Evolutionary conservation across 2,888 invertebrate genomes (phyloP), one percentile per base, ranked within the genome.

Genomic region (Teleiodes luculella): DNA sequence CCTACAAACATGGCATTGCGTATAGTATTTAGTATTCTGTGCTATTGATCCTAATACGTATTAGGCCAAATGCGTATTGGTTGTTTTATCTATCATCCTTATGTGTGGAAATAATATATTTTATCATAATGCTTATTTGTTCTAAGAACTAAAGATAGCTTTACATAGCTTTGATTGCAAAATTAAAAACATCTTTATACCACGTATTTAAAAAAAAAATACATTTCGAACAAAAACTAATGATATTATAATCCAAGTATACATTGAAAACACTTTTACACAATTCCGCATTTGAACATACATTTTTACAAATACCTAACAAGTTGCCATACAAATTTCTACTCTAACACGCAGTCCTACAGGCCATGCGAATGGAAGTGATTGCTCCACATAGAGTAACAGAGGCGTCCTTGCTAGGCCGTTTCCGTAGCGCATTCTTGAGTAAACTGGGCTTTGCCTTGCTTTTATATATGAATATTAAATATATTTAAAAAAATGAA

Each of bases 361-460:
- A 20, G 43, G 6, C 20, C 13, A 43, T 43, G 20, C 28, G 10
- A 33, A 33, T 11, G 45, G 52, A n/a, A 35, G 35, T 35, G 1
- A 35, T n/a, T 35, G 7, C 74, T 78, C 77, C 75, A 74, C 70
- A 75, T 78, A 75, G 64, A 74, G 76, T 80, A 79, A 79, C 77
- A 75, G 78, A 74, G 66, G 66, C 78, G 85, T 72, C 86, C 87
- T 86, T 86, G 86, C 78, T 72, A 69, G 80, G 82, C 83, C 86
- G 78, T 83, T 84, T 83, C 86, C 81, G 76, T 66, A 72, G 72
- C 71, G 74, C 80, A 79, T 80, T 81, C 83, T 77, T 78, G 71
- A 59, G 68, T 71, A 72, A 63, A 70, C 68, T 70, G 61, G 68
- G n/a, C n/a, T 66, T 59, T 13, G 35, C 50, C 50, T 50, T 50